Evolutionary conservation across 1,140 invertebrate species (phyloP).

Genomic region (Monomorium pharaonis): DNA sequence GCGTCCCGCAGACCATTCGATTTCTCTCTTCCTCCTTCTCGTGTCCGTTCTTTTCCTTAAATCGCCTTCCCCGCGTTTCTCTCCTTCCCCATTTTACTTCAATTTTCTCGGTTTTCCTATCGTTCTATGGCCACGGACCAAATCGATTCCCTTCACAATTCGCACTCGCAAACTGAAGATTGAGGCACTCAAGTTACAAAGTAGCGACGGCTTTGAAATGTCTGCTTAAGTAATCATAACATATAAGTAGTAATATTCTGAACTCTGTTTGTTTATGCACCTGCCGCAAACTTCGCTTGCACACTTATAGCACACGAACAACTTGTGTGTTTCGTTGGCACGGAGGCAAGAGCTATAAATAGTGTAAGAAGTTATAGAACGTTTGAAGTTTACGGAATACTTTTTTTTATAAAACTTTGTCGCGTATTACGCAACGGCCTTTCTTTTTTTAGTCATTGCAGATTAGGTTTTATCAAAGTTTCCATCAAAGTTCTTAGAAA

Average conservation of each 20-base stretch:
- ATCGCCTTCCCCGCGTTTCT: background rate
- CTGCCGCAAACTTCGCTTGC: constrained; percentile 26
- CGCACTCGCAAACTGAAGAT: constrained; percentile 65
- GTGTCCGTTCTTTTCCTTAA: background rate
- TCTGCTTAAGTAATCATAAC: constrained; percentile 32
- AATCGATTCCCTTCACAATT: constrained; percentile 65
- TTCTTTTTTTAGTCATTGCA: background rate
- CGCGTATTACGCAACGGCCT: background rate
- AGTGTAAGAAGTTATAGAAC: constrained; percentile 46
- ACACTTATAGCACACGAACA: constrained; percentile 49
- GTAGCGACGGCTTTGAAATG: constrained; percentile 42
- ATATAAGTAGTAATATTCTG: constrained; percentile 51
- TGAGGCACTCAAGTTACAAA: constrained; percentile 57
- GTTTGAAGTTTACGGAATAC: constrained; percentile 16
- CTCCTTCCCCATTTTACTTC: background rate
- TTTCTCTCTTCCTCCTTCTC: constrained; percentile 56
- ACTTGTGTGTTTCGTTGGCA: constrained; percentile 41
- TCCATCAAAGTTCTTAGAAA: background rate
- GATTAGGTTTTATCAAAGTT: background rate
- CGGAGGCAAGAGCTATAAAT: constrained; percentile 41
- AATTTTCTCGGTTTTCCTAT: constrained; percentile 38
- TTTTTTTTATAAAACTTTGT: background rate
- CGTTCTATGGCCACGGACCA: constrained; percentile 40
- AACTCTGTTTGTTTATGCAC: constrained; percentile 51
- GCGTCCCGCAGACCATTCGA: constrained; percentile 60